A percentile compares a stretch with the other conserved stretches of the same genome.
Evolutionary conservation across 2,113 vertebrate genomes (phyloP).

Genomic region (Ia io): DNA sequence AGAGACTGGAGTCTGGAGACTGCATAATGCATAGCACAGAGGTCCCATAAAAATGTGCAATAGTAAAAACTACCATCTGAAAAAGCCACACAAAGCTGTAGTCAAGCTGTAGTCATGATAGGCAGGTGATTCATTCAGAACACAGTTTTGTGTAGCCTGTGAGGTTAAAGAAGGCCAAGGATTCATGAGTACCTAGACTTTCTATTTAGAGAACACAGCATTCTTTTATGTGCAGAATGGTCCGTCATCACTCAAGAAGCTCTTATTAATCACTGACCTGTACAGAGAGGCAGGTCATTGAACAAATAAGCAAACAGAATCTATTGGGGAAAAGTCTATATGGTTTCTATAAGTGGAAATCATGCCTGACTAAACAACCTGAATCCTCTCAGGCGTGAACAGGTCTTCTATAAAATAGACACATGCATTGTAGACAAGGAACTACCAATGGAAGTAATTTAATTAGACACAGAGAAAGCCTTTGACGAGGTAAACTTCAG

Average conservation of each 20-base stretch:
- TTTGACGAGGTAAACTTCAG: constrained; percentile 10
- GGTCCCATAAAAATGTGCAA: not conserved
- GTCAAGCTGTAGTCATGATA: not conserved
- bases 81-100: not conserved
- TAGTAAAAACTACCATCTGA: not conserved
- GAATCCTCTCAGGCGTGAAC: constrained; percentile 25
- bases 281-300: not conserved
- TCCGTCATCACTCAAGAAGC: constrained; percentile 8
- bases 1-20: not conserved
- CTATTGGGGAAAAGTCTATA: not conserved
- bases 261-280: constrained; percentile 40
- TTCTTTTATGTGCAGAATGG: constrained; percentile 14
- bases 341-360: constrained; percentile 42
- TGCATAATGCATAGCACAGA: not conserved
- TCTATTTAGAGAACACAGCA: constrained; percentile 53
- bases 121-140: not conserved
- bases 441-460: constrained; percentile 20
- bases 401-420: constrained; percentile 39
- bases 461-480: constrained; percentile 31
- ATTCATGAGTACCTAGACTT: not conserved
- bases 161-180: constrained; percentile 10
- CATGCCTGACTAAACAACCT: constrained; percentile 24
- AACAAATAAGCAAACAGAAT: constrained; percentile 33
- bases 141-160: not conserved
- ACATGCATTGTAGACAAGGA: constrained; percentile 1